phyloP scores from a whole-genome alignment of 2,113 vertebrate species.

The Halichoeres trimaculatus region DNA sequence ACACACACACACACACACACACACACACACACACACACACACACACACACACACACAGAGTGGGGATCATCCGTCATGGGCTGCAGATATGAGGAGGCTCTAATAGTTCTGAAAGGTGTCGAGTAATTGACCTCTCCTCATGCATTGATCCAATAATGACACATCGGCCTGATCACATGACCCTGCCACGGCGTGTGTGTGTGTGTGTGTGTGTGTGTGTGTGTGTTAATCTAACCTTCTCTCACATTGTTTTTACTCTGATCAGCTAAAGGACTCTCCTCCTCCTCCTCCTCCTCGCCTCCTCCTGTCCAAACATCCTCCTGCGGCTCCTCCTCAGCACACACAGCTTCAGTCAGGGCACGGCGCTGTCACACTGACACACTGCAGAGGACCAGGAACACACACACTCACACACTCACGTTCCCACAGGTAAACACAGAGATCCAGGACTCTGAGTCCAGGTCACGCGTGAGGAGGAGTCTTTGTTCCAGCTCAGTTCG shows the following conservation, averaged over 20 bases:
- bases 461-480: not conserved
- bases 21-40: conserved; percentile 15
- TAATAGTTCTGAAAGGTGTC: conserved; percentile 36
- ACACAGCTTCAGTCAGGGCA: conserved; percentile 12
- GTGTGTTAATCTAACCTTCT: not conserved
- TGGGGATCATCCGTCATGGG: conserved; percentile 32
- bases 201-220: not conserved
- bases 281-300: too few relatives aligned
- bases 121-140: conserved; percentile 48
- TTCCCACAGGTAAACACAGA: not conserved
- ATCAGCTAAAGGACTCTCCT: conserved; percentile 27
- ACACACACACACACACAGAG: conserved; percentile 14
- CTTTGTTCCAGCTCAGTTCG: not conserved
- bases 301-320: conserved; percentile 52
- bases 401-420: not conserved
- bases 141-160: conserved; percentile 44
- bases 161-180: conserved; percentile 23
- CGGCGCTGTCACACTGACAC: conserved; percentile 28
- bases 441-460: not conserved
- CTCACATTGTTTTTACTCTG: not conserved
- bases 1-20: conserved; percentile 29
- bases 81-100: conserved; percentile 26
- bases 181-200: not conserved
- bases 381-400: conserved; percentile 12
- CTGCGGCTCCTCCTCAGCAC: not conserved